Base-by-base conservation (phyloP, 2,113 vertebrate species). In the Fregata magnificens region DNA sequence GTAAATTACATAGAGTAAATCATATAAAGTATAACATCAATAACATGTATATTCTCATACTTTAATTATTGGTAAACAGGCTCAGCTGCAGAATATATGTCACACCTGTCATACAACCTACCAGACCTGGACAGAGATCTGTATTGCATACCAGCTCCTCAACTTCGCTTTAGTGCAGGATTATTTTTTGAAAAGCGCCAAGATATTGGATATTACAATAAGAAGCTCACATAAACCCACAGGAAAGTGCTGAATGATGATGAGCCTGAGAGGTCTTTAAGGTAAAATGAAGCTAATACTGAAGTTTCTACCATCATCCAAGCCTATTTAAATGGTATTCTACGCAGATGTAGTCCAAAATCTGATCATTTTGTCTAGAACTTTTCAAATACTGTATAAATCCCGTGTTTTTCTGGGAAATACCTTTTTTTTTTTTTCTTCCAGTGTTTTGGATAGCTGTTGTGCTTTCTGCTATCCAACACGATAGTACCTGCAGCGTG, bases 1-100 rank as follows among this genome's bases (percentile, higher is more conserved):
- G 79, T 81, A 88, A 92, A 95, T 93, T 81, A 86, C 88, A 85
- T 71, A 82, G 50, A 82, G 59, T 80, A 95, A 96, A 93, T 90
- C 47, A 55, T 53, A 82, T 92, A 38, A 86, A 73, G 15, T 47
- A 53, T 11, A 53, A 4, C 40, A 74, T 67, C 69, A 86, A 74
- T 78, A 92, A 69, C 40, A 78, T 63, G 24, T 17, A 55, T 71
- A 58, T 9, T 58, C 40, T 82, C n/a, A 26, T 73, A 93, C 82
- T 94, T 88, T 88, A 74, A 93, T 93, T 91, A 88, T 1, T 88
- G 65, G 59, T 45, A 88, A 95, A 79, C 24, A 89, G n/a, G 29
- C 10, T 79, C 11, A 49, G 12, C n/a, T 47, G 26, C 26, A 94
- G 31, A 78, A 55, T 44, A 11, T 44, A n/a, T 45, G 21, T 63